Evolutionary conservation across 2,113 vertebrate species (phyloP), one percentile per base, ranked within the genome.

Genomic region (Macroglossus sobrinus): DNA sequence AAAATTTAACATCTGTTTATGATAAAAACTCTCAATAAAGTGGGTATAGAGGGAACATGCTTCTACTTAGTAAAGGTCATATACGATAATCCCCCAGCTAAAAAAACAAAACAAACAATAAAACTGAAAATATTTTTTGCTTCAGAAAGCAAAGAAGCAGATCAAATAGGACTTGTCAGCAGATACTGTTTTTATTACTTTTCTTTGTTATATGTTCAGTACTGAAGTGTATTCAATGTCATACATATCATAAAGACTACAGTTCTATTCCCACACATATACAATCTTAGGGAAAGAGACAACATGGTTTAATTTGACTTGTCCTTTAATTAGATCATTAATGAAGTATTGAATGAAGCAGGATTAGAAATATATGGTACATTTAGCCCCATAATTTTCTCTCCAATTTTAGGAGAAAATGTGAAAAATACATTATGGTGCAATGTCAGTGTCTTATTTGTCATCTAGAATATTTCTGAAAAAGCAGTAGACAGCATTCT

Each of bases 341-440:
- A 85, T 79, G 1, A 64, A 94, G 61, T 50, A 79, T 26, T 10
- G 22, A 11, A 81, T 57, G 47, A 76, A 43, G 43, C n/a, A 93
- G 1, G 7, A 43, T 85, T 93, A 75, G 26, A 14, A 18, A 18
- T 79, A 59, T 57, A 15, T 10, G 24, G 64, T 80, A 9, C 28
- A 2, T 84, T 63, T 88, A 84, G 33, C 2, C 6, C 15, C 1
- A 63, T 24, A 61, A 64, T 91, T 98, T 98, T 19, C 75, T 69
- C 19, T 40, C 92, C 43, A 19, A 1, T 95, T 9, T 74, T 88
- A 85, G 40, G 1, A 68, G 55, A 97, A 91, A 55, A 0, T 2
- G 12, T 53, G 16, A 79, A 71, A 78, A 93, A 94, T 26, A 30
- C 3, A 1, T 69, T 90, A 2, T 57, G 9, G 30, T 90, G 0